phyloP scores from a whole-genome alignment of 2,113 vertebrate genomes.

The Corynorhinus townsendii region DNA sequence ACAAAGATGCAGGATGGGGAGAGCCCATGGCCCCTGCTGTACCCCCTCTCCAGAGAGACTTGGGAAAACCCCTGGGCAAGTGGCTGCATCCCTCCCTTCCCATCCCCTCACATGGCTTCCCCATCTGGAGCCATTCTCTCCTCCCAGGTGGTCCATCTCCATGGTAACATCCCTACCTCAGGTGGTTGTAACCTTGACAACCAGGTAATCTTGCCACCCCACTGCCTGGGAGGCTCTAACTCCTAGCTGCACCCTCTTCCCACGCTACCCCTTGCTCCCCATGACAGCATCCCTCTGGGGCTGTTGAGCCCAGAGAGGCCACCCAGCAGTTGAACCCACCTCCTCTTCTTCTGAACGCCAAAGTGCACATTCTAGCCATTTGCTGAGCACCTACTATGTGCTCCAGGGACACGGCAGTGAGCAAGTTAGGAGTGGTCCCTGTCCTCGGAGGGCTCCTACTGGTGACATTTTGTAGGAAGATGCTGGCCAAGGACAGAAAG shows the following conservation, averaged over 20 bases:
- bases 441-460: neutral
- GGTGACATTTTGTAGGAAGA: neutral
- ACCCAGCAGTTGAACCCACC: neutral
- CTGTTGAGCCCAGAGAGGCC: neutral
- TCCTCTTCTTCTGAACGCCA: neutral
- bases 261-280: neutral
- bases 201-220: constrained; percentile 7
- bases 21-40: neutral
- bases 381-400: neutral
- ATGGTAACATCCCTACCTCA: neutral
- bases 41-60: neutral
- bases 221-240: neutral
- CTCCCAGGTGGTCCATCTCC: constrained; percentile 11
- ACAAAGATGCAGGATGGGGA: accelerated
- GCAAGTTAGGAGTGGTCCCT: neutral
- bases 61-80: neutral
- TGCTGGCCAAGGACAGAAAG: neutral
- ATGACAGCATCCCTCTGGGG: neutral
- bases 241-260: neutral
- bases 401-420: neutral
- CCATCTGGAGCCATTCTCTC: neutral
- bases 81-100: neutral
- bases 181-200: constrained; percentile 49
- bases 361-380: no score
- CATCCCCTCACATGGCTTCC: neutral